phyloP scores from a whole-genome alignment of 2,888 invertebrate genomes.

The Malthinus seriepunctatus region DNA sequence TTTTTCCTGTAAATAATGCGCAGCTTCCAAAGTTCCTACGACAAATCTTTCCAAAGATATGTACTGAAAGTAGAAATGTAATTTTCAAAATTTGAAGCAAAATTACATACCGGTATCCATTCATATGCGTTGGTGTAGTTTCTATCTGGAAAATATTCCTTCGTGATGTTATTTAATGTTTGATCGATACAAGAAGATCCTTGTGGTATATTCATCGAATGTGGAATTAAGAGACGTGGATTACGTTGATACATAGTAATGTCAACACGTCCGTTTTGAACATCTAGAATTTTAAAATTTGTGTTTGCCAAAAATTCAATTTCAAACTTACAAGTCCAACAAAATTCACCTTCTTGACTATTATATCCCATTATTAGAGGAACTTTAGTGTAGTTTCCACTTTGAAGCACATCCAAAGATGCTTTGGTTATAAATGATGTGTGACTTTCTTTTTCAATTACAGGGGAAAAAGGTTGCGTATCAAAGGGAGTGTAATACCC shows the following conservation, averaged over 20 bases:
- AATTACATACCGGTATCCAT: neutral
- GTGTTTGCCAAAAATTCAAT: neutral
- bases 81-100: constrained; percentile 1
- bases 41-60: constrained; percentile 1
- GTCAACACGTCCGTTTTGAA: neutral
- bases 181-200: neutral
- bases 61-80: too few relatives aligned
- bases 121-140: neutral
- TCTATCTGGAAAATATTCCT: neutral
- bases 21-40: constrained; percentile 4
- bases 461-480: constrained; percentile 5
- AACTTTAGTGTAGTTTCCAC: too few relatives aligned
- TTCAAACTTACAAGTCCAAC: neutral
- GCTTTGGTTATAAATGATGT: too few relatives aligned
- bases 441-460: too few relatives aligned
- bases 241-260: neutral
- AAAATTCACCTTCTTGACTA: constrained; percentile 10
- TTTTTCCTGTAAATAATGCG: neutral
- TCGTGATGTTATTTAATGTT: neutral
- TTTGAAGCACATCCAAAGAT: too few relatives aligned
- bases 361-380: constrained; percentile 7
- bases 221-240: constrained; percentile 1
- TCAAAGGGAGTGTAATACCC: too few relatives aligned
- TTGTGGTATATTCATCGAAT: neutral
- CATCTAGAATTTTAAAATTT: too few relatives aligned